Evolutionary conservation across 1,140 invertebrate genomes (phyloP), one percentile per base, ranked within the genome.

Genomic region (Drosophila orena): DNA sequence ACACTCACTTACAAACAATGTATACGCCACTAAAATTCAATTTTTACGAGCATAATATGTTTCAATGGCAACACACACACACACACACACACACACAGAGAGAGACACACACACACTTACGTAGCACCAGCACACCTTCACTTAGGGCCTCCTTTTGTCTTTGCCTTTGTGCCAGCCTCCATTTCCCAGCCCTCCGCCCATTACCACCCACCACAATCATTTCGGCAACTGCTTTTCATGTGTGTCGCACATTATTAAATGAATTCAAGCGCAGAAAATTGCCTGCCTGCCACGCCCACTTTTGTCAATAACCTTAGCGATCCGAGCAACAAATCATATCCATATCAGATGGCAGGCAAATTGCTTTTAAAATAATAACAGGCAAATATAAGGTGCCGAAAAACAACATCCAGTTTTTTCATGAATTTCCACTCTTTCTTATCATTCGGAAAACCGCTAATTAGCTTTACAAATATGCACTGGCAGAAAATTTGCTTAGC

Each of bases 11-110:
- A 46, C 55, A 64, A 61, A 60, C 65, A 76, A 73, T 70, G 69
- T 79, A 76, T 68, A 59, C 72, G 62, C 81, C 77, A 86, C 79
- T 84, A 89, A 89, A 88, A 88, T 88, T 88, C 84, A 88, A 88
- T 88, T 88, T 88, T 88, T 89, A 88, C 79, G 81, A 84, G 79
- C 79, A 77, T 84, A 89, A 88, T 89, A 84, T 86, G 83, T 86
- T 86, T 85, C 83, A 86, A 86, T 89, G 84, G 84, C 84, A 88
- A 84, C 84, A 69, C 80, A 79, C 71, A 65, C 64, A 79, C 65
- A 65, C 60, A 64, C 42, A 79, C n/a, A n/a, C n/a, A n/a, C n/a
- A n/a, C n/a, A n/a, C n/a, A n/a, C n/a, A n/a, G n/a, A n/a, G n/a
- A n/a, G 56, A 61, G 54, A 37, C 50, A 76, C 35, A 60, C 57